Conservation (phyloP, 1,140 invertebrate species). For the Scylla paramamosain region DNA sequence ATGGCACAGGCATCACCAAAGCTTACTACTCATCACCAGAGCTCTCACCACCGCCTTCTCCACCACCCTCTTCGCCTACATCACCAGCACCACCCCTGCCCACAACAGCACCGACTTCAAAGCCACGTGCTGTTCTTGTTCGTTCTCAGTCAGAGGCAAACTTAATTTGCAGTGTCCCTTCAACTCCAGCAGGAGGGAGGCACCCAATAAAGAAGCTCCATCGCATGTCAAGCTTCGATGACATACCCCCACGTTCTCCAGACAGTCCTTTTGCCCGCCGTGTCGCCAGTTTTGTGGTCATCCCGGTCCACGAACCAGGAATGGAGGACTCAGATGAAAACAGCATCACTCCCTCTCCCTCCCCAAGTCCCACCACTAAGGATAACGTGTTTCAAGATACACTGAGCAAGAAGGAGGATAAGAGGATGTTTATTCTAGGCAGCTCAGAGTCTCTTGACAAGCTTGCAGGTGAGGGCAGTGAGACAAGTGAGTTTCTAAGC, state of each 20-base stretch:
- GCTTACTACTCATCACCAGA: constrained; percentile 9
- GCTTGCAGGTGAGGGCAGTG: background rate
- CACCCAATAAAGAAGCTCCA: constrained; percentile 66
- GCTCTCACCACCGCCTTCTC: background rate
- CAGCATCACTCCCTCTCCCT: constrained; percentile 23
- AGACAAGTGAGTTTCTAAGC: background rate
- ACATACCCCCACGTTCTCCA: constrained; percentile 74
- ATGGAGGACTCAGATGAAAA: background rate
- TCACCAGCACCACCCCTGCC: background rate
- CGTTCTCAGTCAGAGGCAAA: background rate
- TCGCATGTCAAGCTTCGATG: constrained; percentile 75
- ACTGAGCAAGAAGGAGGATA: background rate
- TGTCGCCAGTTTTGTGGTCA: constrained; percentile 67
- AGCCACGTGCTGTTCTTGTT: background rate
- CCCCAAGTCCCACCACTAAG: background rate
- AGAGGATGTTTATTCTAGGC: constrained; percentile 37
- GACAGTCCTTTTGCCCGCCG: constrained; percentile 71
- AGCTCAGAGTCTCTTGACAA: constrained; percentile 39
- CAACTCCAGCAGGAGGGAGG: constrained; percentile 55
- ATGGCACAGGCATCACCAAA: background rate
- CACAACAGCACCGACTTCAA: background rate
- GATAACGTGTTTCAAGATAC: background rate
- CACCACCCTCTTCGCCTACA: background rate
- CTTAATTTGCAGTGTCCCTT: constrained; percentile 59
- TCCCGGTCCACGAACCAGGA: constrained; percentile 72